Conservation (phyloP, 2,797 vertebrate species). For the Anas acuta region DNA sequence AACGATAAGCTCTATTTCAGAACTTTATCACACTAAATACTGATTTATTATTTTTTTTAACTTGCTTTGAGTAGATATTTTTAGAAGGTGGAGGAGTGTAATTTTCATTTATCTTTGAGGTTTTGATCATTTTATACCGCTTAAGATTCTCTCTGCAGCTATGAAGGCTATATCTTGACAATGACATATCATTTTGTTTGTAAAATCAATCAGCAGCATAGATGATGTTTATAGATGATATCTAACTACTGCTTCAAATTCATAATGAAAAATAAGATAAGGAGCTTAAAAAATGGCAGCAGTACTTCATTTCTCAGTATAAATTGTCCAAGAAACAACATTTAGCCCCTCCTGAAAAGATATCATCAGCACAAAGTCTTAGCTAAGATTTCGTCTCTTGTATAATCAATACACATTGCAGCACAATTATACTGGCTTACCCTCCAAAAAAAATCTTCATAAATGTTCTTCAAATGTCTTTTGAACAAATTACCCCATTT, state of each 20-base stretch:
- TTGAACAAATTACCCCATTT: conserved; percentile 60
- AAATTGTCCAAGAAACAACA: conserved; percentile 39
- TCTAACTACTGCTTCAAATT: conserved; percentile 13
- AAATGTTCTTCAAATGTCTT: conserved; percentile 56
- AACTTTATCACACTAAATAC: background rate
- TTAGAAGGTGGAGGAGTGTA: background rate
- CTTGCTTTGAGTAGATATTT: background rate
- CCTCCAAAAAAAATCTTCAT: conserved; percentile 47
- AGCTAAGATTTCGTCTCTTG: conserved; percentile 52
- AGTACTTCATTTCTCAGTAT: conserved; percentile 43
- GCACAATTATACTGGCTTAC: conserved; percentile 52
- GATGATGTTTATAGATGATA: conserved; percentile 1
- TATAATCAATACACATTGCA: conserved; percentile 64
- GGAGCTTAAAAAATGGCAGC: background rate
- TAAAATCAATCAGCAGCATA: conserved; percentile 8
- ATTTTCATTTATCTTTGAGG: background rate
- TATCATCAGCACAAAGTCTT: conserved; percentile 56
- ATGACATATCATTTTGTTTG: conserved; percentile 39
- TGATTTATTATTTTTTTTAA: background rate
- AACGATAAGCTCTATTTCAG: background rate
- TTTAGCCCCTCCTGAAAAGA: conserved; percentile 47
- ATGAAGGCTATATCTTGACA: background rate
- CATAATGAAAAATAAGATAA: conserved; percentile 8
- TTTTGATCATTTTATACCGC: background rate
- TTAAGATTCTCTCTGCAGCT: background rate